A percentile compares a stretch with the other conserved stretches of the same genome.
Evolutionary conservation across 1,140 invertebrate species (phyloP).

Genomic region (Cardiocondyla obscurior): DNA sequence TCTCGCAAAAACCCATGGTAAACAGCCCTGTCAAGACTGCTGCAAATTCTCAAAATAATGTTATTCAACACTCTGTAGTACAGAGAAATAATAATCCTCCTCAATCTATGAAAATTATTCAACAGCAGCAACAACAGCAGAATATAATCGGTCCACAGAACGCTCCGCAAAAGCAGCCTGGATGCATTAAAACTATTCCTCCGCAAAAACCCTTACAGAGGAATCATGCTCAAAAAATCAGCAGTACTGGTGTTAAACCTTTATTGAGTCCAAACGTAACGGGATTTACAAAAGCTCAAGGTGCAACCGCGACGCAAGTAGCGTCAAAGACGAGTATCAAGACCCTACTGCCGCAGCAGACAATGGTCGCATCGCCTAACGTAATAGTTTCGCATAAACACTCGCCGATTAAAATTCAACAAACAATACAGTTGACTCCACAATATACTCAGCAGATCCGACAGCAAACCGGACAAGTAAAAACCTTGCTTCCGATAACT

Average conservation of each 20-base stretch:
- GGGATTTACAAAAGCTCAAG: constrained; percentile 65
- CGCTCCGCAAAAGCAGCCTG: constrained; percentile 75
- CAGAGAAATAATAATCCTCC: constrained; percentile 63
- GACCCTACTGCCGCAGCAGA: constrained; percentile 73
- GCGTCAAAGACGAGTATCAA: constrained; percentile 72
- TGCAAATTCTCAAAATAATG: constrained; percentile 59
- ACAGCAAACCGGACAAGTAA: constrained; percentile 74
- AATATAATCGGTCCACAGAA: constrained; percentile 69
- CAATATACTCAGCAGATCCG: constrained; percentile 69
- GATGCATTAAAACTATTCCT: constrained; percentile 80
- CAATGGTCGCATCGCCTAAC: constrained; percentile 42
- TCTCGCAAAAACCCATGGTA: constrained; percentile 65
- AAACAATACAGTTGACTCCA: constrained; percentile 68
- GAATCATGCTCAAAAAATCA: constrained; percentile 73
- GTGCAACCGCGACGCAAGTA: constrained; percentile 11
- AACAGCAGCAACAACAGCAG: constrained; percentile 72
- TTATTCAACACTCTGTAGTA: constrained; percentile 56
- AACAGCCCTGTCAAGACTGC: constrained; percentile 61
- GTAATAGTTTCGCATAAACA: constrained; percentile 66
- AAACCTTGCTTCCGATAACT: constrained; percentile 74
- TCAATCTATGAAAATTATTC: constrained; percentile 77
- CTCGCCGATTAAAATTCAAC: constrained; percentile 75
- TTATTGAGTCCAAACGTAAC: constrained; percentile 76
- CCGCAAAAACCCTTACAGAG: constrained; percentile 76
- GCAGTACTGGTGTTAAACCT: constrained; percentile 68